These are phyloP conservation scores for Platyscapa corneri DNA, from an alignment of 1,140 invertebrate genomes.

Conservation along the genomic window DNA sequence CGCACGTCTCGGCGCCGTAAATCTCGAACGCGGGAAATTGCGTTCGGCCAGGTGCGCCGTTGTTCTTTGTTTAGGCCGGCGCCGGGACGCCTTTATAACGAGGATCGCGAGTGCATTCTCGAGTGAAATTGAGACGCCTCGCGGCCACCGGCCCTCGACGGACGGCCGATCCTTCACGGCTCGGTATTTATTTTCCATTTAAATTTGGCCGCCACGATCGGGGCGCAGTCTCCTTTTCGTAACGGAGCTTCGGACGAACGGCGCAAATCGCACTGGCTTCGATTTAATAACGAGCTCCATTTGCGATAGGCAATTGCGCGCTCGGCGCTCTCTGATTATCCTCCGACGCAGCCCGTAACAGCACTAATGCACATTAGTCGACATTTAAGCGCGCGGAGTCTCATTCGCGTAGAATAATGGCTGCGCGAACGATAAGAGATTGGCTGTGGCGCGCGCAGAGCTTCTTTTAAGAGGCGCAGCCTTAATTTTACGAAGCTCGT, in stretches of 20 bases:
- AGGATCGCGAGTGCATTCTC: conserved; percentile 4
- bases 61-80: background rate
- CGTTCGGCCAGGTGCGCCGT: background rate
- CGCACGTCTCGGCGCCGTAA: background rate
- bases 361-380: background rate
- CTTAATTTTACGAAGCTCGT: background rate
- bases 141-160: background rate
- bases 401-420: background rate
- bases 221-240: background rate
- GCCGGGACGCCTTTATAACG: background rate
- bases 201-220: background rate
- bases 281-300: background rate
- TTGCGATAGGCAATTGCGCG: background rate
- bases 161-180: background rate
- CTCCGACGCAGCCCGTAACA: background rate
- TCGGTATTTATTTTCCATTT: background rate
- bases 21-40: conserved; percentile 44
- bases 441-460: too few relatives aligned
- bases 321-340: background rate
- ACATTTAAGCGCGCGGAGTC: background rate
- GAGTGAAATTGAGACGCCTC: background rate
- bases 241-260: background rate
- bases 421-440: background rate
- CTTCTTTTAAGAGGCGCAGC: too few relatives aligned
- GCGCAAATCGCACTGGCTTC: background rate